Evolutionary conservation across 2,113 vertebrate genomes (phyloP).

Genomic region (Muntiacus muntjak): DNA sequence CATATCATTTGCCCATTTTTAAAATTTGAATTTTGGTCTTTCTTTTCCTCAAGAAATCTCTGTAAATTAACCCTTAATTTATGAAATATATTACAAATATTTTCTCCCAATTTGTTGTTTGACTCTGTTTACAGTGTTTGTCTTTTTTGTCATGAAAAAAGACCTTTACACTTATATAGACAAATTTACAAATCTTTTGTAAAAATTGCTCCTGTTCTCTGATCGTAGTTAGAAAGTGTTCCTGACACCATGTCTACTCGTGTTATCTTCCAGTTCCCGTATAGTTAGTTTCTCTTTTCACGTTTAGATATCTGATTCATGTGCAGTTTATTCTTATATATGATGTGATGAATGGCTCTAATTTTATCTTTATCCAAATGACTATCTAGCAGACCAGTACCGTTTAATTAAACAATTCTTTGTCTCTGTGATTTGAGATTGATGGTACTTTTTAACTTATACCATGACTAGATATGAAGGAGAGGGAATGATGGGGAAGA

Average conservation of each 20-base stretch:
- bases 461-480: background rate
- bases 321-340: background rate
- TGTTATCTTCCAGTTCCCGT: background rate
- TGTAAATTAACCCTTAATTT: background rate
- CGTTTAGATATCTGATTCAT: background rate
- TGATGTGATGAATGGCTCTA: background rate
- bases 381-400: background rate
- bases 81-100: background rate
- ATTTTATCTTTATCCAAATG: background rate
- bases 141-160: background rate
- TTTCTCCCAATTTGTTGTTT: background rate
- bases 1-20: background rate
- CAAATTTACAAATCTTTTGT: background rate
- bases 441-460: background rate
- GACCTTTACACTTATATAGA: background rate
- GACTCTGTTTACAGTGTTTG: background rate
- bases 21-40: background rate
- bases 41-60: background rate
- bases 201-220: background rate
- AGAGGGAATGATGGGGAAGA: background rate
- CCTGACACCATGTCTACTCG: background rate
- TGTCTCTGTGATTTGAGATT: background rate
- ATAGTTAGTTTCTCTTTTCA: constrained; percentile 11
- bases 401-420: background rate
- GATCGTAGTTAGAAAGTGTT: background rate